Conservation (phyloP, 1,140 invertebrate genomes). For the Drosophila tsacasi region DNA sequence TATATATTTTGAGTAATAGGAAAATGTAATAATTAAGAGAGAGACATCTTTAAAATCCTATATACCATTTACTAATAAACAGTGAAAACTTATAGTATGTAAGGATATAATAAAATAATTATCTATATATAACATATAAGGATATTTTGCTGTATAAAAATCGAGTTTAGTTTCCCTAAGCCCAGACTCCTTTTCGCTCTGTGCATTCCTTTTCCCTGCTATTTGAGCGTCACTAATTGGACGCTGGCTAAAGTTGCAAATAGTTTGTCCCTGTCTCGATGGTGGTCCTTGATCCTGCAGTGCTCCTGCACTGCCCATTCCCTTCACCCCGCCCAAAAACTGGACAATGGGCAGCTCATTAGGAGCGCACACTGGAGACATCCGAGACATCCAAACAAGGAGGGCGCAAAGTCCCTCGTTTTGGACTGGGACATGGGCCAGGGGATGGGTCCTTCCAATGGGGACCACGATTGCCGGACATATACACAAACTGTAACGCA, state of each 20-base stretch:
- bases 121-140: too few relatives aligned
- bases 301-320: neutral
- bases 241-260: constrained; percentile 68
- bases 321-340: neutral
- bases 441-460: neutral
- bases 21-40: neutral
- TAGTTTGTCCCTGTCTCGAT: constrained; percentile 61
- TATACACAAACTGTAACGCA: constrained; percentile 12
- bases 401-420: neutral
- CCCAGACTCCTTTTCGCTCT: neutral
- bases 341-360: constrained; percentile 56
- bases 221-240: constrained; percentile 81
- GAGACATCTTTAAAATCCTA: neutral
- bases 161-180: too few relatives aligned
- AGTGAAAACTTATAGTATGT: neutral
- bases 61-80: neutral
- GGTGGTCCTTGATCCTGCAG: constrained; percentile 20
- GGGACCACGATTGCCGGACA: neutral
- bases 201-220: constrained; percentile 37
- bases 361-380: constrained; percentile 34
- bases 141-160: too few relatives aligned
- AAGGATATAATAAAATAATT: too few relatives aligned
- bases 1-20: too few relatives aligned
- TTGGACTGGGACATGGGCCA: neutral
- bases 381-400: constrained; percentile 40